A percentile compares a stretch with the other conserved stretches of the same genome.
Conservation (phyloP, 1,140 invertebrate genomes). For the Triops cancriformis region DNA sequence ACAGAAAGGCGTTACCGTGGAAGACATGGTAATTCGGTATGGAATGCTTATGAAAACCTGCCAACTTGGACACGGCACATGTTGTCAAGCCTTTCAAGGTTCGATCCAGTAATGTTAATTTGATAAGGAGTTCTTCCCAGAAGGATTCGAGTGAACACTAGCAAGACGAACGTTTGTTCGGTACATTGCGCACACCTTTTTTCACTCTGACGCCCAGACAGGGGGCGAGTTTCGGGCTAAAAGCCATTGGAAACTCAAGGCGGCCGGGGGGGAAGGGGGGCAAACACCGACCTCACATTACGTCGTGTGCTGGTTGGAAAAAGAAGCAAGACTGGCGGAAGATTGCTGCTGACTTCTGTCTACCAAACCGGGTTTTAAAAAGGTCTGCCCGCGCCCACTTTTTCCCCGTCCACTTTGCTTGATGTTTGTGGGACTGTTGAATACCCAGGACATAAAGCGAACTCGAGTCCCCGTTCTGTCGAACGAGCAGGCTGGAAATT, state of each 20-base stretch:
- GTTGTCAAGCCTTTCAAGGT: conserved; percentile 1
- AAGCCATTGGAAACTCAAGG: not conserved
- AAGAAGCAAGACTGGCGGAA: not conserved
- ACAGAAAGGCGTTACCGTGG: not conserved
- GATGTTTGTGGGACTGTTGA: conserved; percentile 13
- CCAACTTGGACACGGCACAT: not conserved
- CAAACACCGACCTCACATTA: not conserved
- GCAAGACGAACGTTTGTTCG: not conserved
- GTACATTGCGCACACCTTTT: not conserved
- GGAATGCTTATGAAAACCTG: not conserved
- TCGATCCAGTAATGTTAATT: not conserved
- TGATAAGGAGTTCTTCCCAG: not conserved
- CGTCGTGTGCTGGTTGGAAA: not conserved
- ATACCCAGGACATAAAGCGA: not conserved
- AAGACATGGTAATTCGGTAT: not conserved
- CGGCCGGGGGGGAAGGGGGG: too few relatives aligned
- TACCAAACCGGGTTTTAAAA: not conserved
- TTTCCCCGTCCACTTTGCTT: not conserved
- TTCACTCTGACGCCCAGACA: not conserved
- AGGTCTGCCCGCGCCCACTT: not conserved
- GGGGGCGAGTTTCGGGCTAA: not conserved
- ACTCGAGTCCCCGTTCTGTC: not conserved
- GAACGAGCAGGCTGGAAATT: conserved; percentile 5
- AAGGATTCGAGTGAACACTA: not conserved
- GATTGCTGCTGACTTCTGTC: not conserved